A percentile compares a stretch with the other conserved stretches of the same genome.
Evolutionary conservation across 1,140 invertebrate genomes (phyloP).

Genomic region (Trichonephila clavata): DNA sequence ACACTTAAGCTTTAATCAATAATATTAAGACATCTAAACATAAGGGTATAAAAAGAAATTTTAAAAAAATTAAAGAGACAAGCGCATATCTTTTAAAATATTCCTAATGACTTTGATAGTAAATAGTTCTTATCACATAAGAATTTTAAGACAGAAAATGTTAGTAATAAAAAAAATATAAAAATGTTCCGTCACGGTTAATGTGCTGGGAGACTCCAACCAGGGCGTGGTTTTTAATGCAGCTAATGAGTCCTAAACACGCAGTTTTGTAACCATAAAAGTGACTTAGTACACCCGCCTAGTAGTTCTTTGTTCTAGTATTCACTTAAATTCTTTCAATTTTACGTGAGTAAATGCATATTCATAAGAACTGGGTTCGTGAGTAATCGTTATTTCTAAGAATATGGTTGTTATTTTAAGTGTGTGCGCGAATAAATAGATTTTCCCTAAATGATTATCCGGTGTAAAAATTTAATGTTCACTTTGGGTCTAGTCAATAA

Average conservation of each 20-base stretch:
- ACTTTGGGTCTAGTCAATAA: neutral
- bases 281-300: neutral
- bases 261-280: slow-evolving; percentile 2
- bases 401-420: no score
- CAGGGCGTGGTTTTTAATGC: neutral
- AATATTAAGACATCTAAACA: no score
- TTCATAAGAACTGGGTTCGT: neutral
- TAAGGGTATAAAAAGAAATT: no score
- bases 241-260: slow-evolving; percentile 4
- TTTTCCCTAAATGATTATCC: neutral
- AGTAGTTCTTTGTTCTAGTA: neutral
- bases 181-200: neutral
- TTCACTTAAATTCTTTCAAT: slow-evolving; percentile 5
- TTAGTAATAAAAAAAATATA: neutral
- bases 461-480: neutral
- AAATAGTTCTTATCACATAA: neutral
- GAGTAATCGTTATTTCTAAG: no score
- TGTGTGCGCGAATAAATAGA: neutral
- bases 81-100: no score
- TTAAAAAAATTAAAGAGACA: no score
- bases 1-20: no score
- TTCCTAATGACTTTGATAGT: no score
- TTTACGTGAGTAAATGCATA: neutral
- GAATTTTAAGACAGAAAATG: neutral
- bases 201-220: neutral